phyloP scores from a whole-genome alignment of 2,113 vertebrate genomes.

The Cyprinodon brontotheroides region DNA sequence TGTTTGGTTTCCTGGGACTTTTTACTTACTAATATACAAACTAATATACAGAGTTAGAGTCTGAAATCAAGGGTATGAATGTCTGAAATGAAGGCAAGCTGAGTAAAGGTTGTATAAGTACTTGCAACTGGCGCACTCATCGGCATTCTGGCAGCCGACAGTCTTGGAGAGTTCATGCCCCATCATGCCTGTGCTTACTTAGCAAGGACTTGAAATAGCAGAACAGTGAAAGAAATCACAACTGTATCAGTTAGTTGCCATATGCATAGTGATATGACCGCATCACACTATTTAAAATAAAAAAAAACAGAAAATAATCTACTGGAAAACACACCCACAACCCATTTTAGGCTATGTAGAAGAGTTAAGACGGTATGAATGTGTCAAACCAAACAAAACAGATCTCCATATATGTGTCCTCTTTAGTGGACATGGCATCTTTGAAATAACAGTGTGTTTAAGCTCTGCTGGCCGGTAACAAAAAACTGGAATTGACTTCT shows the following conservation, averaged over 20 bases:
- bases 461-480: too few species aligned
- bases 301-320: conserved; percentile 31
- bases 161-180: conserved; percentile 69
- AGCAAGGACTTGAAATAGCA: conserved; percentile 73
- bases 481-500: too few species aligned
- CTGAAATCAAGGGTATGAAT: conserved; percentile 9
- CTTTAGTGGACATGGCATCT: too few species aligned
- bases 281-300: conserved; percentile 55
- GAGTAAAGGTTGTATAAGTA: conserved; percentile 57
- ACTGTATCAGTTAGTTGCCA: conserved; percentile 51
- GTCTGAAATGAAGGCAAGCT: conserved; percentile 7
- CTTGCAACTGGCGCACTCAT: conserved; percentile 62
- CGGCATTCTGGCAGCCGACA: conserved; percentile 58
- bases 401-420: neutral
- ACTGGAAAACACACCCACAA: conserved; percentile 4
- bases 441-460: too few species aligned
- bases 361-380: conserved; percentile 8
- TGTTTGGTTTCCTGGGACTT: conserved; percentile 8
- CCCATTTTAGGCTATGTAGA: conserved; percentile 9
- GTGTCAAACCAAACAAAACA: conserved; percentile 9
- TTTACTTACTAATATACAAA: conserved; percentile 2
- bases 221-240: conserved; percentile 44
- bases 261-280: conserved; percentile 64
- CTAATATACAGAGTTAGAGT: neutral
- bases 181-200: conserved; percentile 74